Conservation (phyloP, 1,140 invertebrate species). For the Uloborus diversus region DNA sequence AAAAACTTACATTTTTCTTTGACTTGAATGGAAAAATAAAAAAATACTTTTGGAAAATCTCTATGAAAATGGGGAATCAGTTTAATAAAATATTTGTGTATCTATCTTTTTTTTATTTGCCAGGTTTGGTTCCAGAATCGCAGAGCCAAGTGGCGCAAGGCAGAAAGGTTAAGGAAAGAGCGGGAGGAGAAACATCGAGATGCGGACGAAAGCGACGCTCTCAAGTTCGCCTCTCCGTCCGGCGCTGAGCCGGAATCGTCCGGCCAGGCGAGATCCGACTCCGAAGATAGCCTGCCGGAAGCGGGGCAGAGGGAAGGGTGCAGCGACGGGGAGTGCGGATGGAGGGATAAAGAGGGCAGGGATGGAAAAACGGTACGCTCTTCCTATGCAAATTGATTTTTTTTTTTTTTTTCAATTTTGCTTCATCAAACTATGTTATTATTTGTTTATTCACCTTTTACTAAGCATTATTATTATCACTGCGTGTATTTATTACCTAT, state of each 20-base stretch:
- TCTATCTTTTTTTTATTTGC: constrained; percentile 60
- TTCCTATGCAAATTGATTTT: too few relatives aligned
- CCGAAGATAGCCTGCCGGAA: constrained; percentile 17
- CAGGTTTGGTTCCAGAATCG: constrained; percentile 97
- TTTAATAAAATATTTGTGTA: too few relatives aligned
- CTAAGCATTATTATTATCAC: background rate
- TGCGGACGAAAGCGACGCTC: background rate
- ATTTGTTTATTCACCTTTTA: too few relatives aligned
- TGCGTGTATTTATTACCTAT: background rate
- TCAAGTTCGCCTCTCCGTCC: background rate
- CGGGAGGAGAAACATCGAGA: constrained; percentile 62
- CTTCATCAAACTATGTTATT: too few relatives aligned
- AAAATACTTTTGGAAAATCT: background rate
- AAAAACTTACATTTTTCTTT: background rate
- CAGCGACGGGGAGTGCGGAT: background rate
- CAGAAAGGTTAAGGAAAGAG: constrained; percentile 88
- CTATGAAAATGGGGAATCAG: background rate
- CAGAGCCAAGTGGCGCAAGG: constrained; percentile 92
- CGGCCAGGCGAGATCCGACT: background rate
- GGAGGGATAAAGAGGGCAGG: background rate
- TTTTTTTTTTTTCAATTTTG: too few relatives aligned
- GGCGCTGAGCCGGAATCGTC: background rate
- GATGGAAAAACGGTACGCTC: too few relatives aligned
- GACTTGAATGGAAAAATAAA: too few relatives aligned
- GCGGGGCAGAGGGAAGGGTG: background rate